Evolutionary conservation across 1,140 invertebrate genomes (phyloP).

Genomic region (Plutomurus gul): DNA sequence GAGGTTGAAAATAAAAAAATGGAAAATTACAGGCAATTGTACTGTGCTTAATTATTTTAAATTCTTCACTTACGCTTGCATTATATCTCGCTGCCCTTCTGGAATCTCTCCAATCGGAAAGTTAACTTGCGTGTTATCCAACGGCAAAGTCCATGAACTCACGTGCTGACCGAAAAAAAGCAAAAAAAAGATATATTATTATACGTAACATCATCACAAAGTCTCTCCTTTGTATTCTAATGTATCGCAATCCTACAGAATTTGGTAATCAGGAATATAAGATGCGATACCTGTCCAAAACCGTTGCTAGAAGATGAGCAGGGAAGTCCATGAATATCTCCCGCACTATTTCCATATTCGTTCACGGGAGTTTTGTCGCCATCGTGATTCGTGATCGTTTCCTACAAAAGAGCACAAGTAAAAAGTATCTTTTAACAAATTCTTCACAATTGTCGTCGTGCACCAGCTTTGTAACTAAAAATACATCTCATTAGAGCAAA

Average conservation of each 20-base stretch:
- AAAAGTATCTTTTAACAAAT: neutral
- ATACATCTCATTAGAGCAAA: too few relatives aligned
- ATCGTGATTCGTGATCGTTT: slow-evolving; percentile 49
- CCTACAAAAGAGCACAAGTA: slow-evolving; percentile 25
- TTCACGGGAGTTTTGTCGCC: slow-evolving; percentile 52
- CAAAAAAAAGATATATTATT: neutral
- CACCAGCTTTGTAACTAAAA: too few relatives aligned
- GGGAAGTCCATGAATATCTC: neutral
- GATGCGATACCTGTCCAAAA: neutral
- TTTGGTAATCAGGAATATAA: too few relatives aligned
- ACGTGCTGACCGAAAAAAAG: neutral
- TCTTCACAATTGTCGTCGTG: too few relatives aligned
- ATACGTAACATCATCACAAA: neutral
- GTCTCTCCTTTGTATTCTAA: neutral
- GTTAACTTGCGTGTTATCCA: slow-evolving; percentile 13
- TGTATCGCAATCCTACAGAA: neutral
- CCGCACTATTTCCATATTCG: neutral
- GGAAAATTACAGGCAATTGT: too few relatives aligned
- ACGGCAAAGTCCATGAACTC: slow-evolving; percentile 1
- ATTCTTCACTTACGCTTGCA: neutral
- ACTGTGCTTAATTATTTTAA: too few relatives aligned
- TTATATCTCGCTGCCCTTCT: neutral
- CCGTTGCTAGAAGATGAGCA: neutral
- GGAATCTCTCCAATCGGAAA: slow-evolving; percentile 36
- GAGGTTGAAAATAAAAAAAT: neutral